Conservation (phyloP, 2,888 invertebrate species). For the Aquatica leii region DNA sequence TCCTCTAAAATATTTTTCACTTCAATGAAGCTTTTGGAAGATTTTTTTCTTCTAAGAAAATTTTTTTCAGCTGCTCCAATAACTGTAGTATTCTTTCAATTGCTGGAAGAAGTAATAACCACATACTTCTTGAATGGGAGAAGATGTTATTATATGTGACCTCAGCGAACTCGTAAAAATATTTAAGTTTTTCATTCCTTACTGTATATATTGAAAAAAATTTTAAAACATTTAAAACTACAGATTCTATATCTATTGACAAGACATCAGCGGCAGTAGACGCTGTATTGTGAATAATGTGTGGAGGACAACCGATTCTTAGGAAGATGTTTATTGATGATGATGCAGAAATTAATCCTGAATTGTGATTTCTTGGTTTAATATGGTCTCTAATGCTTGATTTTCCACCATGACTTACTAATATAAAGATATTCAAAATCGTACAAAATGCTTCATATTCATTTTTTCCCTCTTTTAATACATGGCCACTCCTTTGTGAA, state of each 20-base stretch:
- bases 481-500: no score
- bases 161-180: slow-evolving; percentile 16
- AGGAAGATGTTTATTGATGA: background rate
- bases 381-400: background rate
- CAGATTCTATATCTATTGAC: slow-evolving; percentile 5
- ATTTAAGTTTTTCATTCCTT: background rate
- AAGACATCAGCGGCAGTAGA: slow-evolving; percentile 3
- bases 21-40: no score
- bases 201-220: background rate
- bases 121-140: no score
- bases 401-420: slow-evolving; percentile 7
- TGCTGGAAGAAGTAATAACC: slow-evolving; percentile 21
- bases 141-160: slow-evolving; percentile 22
- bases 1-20: no score
- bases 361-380: background rate
- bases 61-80: no score
- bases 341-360: background rate
- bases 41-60: no score
- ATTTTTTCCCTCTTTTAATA: background rate
- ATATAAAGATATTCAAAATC: background rate
- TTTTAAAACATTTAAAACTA: background rate
- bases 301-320: slow-evolving; percentile 25
- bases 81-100: slow-evolving; percentile 23
- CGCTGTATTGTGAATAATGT: slow-evolving; percentile 13
- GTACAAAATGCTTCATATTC: slow-evolving; percentile 2